A percentile compares a stretch with the other conserved stretches of the same genome.
Evolutionary conservation across 2,888 invertebrate species (phyloP).

Genomic region (Helicoverpa assulta): DNA sequence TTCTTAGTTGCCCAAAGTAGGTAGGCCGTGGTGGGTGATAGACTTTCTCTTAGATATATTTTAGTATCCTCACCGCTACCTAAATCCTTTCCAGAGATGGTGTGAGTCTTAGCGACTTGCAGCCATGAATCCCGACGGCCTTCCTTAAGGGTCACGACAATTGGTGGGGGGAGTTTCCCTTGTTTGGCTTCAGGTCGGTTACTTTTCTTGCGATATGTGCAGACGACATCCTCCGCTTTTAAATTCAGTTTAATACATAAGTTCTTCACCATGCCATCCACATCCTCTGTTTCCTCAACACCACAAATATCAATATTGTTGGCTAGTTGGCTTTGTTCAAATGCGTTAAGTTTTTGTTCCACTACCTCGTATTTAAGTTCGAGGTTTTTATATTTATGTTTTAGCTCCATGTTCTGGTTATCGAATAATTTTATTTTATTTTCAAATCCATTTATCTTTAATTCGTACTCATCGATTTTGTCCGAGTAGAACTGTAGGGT

Average conservation of each 20-base stretch:
- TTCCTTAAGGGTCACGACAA: too few species aligned
- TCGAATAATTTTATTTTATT: neutral
- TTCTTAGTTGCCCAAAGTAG: conserved; percentile 17
- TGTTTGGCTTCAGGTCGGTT: neutral
- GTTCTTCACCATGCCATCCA: too few species aligned
- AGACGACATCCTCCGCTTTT: conserved; percentile 1
- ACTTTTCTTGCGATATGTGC: conserved; percentile 4
- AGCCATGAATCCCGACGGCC: conserved; percentile 7
- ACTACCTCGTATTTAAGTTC: conserved; percentile 10
- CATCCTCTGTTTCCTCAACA: too few species aligned
- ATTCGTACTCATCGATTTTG: conserved; percentile 15
- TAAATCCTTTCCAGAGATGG: conserved; percentile 9
- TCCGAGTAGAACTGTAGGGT: conserved; percentile 10
- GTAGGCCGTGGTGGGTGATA: conserved; percentile 14
- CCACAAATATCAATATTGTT: conserved; percentile 13
- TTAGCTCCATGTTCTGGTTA: neutral
- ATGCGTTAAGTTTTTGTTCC: conserved; percentile 14
- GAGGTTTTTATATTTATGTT: conserved; percentile 16
- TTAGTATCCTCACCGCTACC: neutral
- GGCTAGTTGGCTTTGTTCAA: conserved; percentile 9
- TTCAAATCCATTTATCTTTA: conserved; percentile 2
- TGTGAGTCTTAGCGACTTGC: conserved; percentile 5
- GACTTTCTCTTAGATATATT: conserved; percentile 9
- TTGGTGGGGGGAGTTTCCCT: neutral
- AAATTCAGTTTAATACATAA: neutral